Evolutionary conservation across 23 tunicate species (phyloP).

Genomic region (Diplosoma virens): DNA sequence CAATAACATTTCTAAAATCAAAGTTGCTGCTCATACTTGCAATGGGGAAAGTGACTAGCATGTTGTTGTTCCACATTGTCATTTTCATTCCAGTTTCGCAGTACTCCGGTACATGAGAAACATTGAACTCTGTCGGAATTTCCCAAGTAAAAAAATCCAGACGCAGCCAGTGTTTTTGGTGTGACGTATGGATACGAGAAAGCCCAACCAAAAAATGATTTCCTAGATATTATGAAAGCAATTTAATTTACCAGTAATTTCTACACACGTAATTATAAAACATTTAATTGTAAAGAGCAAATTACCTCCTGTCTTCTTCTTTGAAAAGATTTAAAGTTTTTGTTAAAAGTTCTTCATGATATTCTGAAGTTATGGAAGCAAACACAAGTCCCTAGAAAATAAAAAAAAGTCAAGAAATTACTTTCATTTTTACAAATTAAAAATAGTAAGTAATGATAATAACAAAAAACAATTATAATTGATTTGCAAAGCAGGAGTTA

Average conservation of each 20-base stretch:
- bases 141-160: conserved; percentile 31
- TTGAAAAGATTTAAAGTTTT: background rate
- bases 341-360: conserved; percentile 1
- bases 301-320: conserved; percentile 19
- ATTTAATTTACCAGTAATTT: background rate
- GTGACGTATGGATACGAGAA: background rate
- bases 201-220: conserved; percentile 30
- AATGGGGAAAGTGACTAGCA: background rate
- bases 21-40: no score
- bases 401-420: no score
- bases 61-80: conserved; percentile 18
- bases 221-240: no score
- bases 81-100: conserved; percentile 11
- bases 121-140: conserved; percentile 38
- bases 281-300: background rate
- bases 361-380: background rate
- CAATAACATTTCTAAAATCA: no score
- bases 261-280: no score
- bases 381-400: background rate
- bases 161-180: background rate
- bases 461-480: no score
- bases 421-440: no score
- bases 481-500: no score
- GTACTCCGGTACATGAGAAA: conserved; percentile 31
- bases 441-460: no score